Base-by-base conservation (phyloP, 1,140 invertebrate species). In the Dinoponera quadriceps region DNA sequence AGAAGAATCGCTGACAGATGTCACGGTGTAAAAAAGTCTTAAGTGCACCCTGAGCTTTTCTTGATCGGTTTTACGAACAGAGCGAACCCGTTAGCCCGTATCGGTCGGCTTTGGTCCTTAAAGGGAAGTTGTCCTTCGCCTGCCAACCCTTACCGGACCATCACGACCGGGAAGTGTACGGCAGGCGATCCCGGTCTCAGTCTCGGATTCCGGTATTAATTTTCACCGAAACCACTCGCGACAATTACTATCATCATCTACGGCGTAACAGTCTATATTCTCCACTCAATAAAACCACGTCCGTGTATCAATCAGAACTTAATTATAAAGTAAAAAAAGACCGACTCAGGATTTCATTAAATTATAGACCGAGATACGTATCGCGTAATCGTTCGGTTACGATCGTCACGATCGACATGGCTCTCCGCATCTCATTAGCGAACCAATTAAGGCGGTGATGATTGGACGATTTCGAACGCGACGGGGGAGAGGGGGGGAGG, bases 61-160 rank as follows among this genome's bases (percentile, higher is more conserved):
- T 80, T 85, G n/a, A 14, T 85, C 66, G 68, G 85, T 80, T 90
- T 86, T 69, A 38, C 84, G 57, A 89, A 85, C 48, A 74, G 75
- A 85, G 59, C 69, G 86, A 88, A 92, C 86, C 91, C 91, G 91
- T 92, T 93, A 92, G 82, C 82, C 49, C 88, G 88, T 89, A 90
- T 92, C 78, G 88, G 86, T 88, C 75, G 71, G 69, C 73, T 84
- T 81, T 90, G 82, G 85, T 85, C 91, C 89, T 90, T 92, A 91
- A 87, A 90, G 87, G 87, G 91, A 92, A 91, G 87, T 90, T 88
- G 88, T 91, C 87, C 81, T 88, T 90, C 85, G 88, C 74, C 78
- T 88, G 81, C 51, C 78, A 83, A 73, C 54, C 57, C 59, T 86
- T 77, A 75, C 27, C 48, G 44, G 48, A 27, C 44, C n/a, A 33